phyloP scores from a whole-genome alignment of 2,888 invertebrate species.

The Fragum sueziense region DNA sequence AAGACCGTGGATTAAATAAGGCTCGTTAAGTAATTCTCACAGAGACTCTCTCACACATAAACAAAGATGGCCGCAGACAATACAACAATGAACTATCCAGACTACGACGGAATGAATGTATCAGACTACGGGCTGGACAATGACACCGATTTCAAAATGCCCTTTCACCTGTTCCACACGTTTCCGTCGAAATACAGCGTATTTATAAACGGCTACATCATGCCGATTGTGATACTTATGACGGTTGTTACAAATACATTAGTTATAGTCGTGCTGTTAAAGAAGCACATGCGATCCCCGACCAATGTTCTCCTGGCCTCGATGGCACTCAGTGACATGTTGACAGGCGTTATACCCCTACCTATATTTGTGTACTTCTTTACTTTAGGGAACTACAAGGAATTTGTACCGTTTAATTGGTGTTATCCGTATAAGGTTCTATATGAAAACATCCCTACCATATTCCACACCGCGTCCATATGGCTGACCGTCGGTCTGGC shows the following conservation, averaged over 20 bases:
- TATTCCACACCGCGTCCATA: conserved; percentile 95
- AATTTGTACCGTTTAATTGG: conserved; percentile 88
- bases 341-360: conserved; percentile 86
- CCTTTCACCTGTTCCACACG: conserved; percentile 32
- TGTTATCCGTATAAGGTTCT: conserved; percentile 88
- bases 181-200: conserved; percentile 68
- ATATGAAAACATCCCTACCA: conserved; percentile 78
- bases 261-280: conserved; percentile 94
- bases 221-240: conserved; percentile 92
- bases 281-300: conserved; percentile 95
- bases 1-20: neutral
- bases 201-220: conserved; percentile 89
- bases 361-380: conserved; percentile 94
- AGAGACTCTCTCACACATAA: neutral
- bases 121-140: neutral
- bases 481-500: conserved; percentile 96
- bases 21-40: neutral
- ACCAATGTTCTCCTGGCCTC: conserved; percentile 96
- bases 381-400: conserved; percentile 93
- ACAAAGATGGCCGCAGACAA: conserved; percentile 1
- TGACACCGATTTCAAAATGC: neutral
- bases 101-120: conserved; percentile 8
- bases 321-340: conserved; percentile 98
- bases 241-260: conserved; percentile 95
- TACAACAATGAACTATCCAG: conserved; percentile 9